These are phyloP conservation scores for Conops quadrifasciatus DNA, from an alignment of 2,888 invertebrate species.

Conservation along the genomic window DNA sequence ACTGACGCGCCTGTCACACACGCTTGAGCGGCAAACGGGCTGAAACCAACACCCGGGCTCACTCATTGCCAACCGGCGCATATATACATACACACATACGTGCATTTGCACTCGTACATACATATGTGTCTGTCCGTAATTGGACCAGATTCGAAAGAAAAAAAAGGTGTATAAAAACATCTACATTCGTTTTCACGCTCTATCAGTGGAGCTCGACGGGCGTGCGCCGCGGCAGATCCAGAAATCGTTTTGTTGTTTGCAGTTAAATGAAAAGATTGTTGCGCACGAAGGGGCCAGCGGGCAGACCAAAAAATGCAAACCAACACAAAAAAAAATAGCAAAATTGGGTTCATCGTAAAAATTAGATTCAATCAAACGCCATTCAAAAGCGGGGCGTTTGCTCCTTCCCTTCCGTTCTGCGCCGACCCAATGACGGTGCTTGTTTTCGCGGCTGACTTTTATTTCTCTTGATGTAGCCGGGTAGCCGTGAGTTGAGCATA, in stretches of 20 bases:
- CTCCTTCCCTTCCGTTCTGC: too few relatives aligned
- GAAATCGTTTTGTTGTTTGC: constrained; percentile 19
- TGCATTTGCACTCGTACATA: not conserved
- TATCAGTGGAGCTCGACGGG: constrained; percentile 53
- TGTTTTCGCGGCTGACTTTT: too few relatives aligned
- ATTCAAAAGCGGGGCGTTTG: too few relatives aligned
- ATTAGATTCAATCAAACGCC: too few relatives aligned
- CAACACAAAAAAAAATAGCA: not conserved
- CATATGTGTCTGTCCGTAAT: not conserved
- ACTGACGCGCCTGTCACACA: constrained; percentile 40
- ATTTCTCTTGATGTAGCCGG: too few relatives aligned
- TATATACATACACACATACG: too few relatives aligned
- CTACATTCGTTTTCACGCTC: constrained; percentile 53
- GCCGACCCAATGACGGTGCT: too few relatives aligned
- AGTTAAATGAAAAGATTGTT: constrained; percentile 36
- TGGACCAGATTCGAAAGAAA: constrained; percentile 9
- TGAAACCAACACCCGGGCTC: constrained; percentile 45
- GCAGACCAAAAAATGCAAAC: not conserved
- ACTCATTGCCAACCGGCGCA: too few relatives aligned
- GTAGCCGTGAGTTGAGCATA: too few relatives aligned
- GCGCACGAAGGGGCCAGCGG: not conserved
- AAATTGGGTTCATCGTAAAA: not conserved
- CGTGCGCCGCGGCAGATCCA: constrained; percentile 25
- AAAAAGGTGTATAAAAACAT: constrained; percentile 19
- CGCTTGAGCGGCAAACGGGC: constrained; percentile 47